These are phyloP conservation scores for Littorina saxatilis DNA, from an alignment of 1,140 invertebrate genomes.

Conservation along the genomic window DNA sequence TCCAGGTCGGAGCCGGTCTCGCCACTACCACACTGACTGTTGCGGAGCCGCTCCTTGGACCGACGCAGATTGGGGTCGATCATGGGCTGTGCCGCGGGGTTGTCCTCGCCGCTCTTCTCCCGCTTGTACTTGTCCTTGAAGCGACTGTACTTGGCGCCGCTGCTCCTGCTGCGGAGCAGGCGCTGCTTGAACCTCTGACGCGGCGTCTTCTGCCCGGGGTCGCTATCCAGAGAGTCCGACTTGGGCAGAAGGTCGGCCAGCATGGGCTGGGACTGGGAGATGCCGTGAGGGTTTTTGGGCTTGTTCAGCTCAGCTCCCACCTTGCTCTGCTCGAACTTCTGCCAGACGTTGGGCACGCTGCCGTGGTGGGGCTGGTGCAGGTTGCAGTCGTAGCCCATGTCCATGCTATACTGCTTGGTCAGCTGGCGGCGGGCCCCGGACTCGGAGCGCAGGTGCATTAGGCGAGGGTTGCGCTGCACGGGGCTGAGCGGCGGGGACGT, in stretches of 20 bases:
- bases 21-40: conserved; percentile 51
- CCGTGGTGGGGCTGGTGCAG: conserved; percentile 49
- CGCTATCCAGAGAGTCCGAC: conserved; percentile 37
- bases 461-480: conserved; percentile 43
- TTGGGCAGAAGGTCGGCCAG: conserved; percentile 38
- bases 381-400: conserved; percentile 49
- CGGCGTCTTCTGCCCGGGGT: conserved; percentile 40
- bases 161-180: conserved; percentile 51
- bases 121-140: conserved; percentile 57
- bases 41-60: conserved; percentile 45
- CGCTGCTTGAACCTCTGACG: conserved; percentile 48
- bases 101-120: conserved; percentile 43
- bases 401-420: conserved; percentile 58
- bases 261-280: conserved; percentile 55
- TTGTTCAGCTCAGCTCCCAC: conserved; percentile 14
- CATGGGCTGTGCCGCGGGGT: conserved; percentile 29
- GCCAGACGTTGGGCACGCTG: conserved; percentile 52
- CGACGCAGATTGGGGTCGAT: conserved; percentile 33
- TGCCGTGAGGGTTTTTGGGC: conserved; percentile 38
- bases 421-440: conserved; percentile 39
- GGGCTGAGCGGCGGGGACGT: conserved; percentile 48
- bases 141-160: conserved; percentile 56
- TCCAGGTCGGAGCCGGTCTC: conserved; percentile 61
- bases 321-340: conserved; percentile 40
- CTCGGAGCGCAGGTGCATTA: conserved; percentile 35